Evolutionary conservation across 2,797 vertebrate genomes (phyloP), one percentile per base, ranked within the genome.

Genomic region (Notolabrus celidotus): DNA sequence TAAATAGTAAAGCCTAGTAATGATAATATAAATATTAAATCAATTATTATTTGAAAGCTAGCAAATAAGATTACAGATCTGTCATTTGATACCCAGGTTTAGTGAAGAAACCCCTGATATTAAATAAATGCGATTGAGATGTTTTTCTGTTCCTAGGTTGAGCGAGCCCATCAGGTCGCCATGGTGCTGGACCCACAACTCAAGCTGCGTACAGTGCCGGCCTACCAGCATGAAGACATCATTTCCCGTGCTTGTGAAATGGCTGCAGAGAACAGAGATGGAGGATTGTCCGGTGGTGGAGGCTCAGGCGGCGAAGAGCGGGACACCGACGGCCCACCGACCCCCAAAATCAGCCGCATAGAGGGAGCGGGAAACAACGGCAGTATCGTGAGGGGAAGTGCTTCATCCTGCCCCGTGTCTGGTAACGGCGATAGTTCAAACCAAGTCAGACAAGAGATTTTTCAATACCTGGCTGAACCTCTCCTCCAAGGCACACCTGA

Each of bases 151-250:
- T 27, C 71, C 4, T 46, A 93, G 92, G 96, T 99, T 60, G 97
- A 99, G 80, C 94, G 97, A 0, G 96, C 97, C 0, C 98, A 99
- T 88, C 98, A 99, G 86, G 97, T 99, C 11, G 98, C 98, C 67
- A 99, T 99, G 97, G 94, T 99, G 79, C 92, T 99, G 84, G 97
- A 99, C 88, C 98, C 98, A 0, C 97, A 98, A 88, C 95, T 98
- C 81, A 99, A 99, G 84, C 94, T 99, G 64, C 94, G 97, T 39
- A 96, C 97, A 0, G 97, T 98, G n/a, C 97, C 97, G 0, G 95
- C 97, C 0, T 99, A 99, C 89, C 97, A 99, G 89, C 98, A 99
- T 0, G 98, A 99, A 84, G 98, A 99, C 87, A 99, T 99, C 66
- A 96, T 99, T 3, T 94, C 95, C 67, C 96, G 97, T 53, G 97